Conservation (phyloP, 2,113 vertebrate species). For the Cyanoramphus novaezelandiae region DNA sequence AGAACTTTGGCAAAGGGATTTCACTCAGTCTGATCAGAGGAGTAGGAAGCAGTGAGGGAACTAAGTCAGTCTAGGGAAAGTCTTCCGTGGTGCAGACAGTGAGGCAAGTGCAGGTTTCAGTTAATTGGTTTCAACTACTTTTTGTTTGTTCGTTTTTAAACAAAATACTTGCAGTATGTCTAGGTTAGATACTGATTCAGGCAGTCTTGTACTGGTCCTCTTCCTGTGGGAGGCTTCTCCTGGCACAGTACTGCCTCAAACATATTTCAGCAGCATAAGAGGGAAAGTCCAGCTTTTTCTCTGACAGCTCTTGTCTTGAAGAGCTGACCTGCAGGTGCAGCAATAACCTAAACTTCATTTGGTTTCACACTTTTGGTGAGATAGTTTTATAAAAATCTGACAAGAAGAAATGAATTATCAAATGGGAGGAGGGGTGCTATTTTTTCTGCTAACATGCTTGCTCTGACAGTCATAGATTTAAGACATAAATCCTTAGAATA, state of each 20-base stretch:
- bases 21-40: background rate
- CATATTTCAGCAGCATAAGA: background rate
- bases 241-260: background rate
- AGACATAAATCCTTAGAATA: slow-evolving; percentile 66
- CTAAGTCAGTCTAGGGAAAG: background rate
- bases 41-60: background rate
- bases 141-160: background rate
- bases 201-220: background rate
- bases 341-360: background rate
- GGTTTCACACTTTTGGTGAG: background rate
- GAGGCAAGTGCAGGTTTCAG: background rate
- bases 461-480: slow-evolving; percentile 76
- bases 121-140: background rate
- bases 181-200: background rate
- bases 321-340: background rate
- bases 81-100: background rate
- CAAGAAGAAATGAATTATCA: background rate
- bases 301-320: background rate
- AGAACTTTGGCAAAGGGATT: background rate
- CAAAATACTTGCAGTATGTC: background rate
- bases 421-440: background rate
- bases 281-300: background rate
- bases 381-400: background rate
- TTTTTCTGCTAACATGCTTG: slow-evolving; percentile 30
- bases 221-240: background rate